These are phyloP conservation scores for Cremastinae sp. DNA, from an alignment of 2,888 invertebrate species.

Conservation along the genomic window DNA sequence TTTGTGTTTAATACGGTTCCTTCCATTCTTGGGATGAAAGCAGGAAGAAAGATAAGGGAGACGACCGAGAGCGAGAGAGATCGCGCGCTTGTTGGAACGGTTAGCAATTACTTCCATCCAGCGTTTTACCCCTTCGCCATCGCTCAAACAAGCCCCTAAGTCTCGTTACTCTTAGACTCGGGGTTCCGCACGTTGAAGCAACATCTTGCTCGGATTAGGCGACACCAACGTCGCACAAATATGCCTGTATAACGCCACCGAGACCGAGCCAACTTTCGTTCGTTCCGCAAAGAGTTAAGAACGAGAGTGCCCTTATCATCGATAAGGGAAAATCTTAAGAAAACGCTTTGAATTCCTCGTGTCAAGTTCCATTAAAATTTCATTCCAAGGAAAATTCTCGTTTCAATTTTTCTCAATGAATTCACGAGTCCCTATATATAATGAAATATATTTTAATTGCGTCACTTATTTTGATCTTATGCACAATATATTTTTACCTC, in stretches of 20 bases:
- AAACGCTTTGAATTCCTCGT: constrained; percentile 19
- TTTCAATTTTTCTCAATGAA: too few relatives aligned
- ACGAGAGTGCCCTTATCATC: constrained; percentile 12
- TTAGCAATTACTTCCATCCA: constrained; percentile 76
- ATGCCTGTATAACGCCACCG: constrained; percentile 29
- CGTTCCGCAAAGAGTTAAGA: constrained; percentile 19
- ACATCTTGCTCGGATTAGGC: constrained; percentile 78
- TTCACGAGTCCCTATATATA: too few relatives aligned
- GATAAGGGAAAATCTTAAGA: constrained; percentile 61
- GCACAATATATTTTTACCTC: too few relatives aligned
- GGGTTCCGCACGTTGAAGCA: constrained; percentile 62
- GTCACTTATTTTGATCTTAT: too few relatives aligned
- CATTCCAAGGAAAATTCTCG: too few relatives aligned
- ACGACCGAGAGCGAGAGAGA: constrained; percentile 20
- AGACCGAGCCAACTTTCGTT: constrained; percentile 41
- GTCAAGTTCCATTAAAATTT: constrained; percentile 13
- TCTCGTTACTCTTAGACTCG: constrained; percentile 57
- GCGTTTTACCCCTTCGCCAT: constrained; percentile 68
- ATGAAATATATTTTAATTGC: too few relatives aligned
- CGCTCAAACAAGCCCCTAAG: constrained; percentile 64
- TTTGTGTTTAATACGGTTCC: too few relatives aligned
- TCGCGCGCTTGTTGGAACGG: constrained; percentile 72
- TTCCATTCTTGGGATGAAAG: neutral
- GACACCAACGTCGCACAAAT: constrained; percentile 59
- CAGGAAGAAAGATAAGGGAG: constrained; percentile 24